phyloP scores from a whole-genome alignment of 2,888 invertebrate genomes.

The Cheilosia vernalis region DNA sequence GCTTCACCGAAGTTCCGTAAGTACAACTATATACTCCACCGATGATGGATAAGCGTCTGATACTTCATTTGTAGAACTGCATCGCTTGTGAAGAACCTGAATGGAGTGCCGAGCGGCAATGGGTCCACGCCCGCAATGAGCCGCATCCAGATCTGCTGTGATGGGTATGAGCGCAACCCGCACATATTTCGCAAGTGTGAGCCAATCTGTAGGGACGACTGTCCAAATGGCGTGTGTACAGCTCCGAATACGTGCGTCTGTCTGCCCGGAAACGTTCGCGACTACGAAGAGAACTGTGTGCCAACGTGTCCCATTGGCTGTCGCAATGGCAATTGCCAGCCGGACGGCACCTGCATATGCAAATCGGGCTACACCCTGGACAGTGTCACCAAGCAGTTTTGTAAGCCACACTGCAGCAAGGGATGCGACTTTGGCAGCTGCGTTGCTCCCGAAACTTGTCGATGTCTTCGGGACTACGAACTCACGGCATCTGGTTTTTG shows the following conservation, averaged over 20 bases:
- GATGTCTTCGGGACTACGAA: conserved; percentile 78
- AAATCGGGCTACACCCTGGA: conserved; percentile 82
- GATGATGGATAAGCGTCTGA: background rate
- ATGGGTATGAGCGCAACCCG: conserved; percentile 87
- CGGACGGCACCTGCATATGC: conserved; percentile 80
- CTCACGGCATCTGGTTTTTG: conserved; percentile 79
- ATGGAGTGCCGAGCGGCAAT: conserved; percentile 79
- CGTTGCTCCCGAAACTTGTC: conserved; percentile 80
- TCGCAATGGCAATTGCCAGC: conserved; percentile 84
- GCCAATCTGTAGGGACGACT: conserved; percentile 83
- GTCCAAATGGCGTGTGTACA: conserved; percentile 84
- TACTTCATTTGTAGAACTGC: conserved; percentile 78
- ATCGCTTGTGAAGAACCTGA: conserved; percentile 78
- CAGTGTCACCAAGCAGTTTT: conserved; percentile 79
- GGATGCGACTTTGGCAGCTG: conserved; percentile 80
- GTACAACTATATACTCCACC: conserved; percentile 69
- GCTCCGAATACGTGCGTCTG: conserved; percentile 84
- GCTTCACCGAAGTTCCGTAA: conserved; percentile 83
- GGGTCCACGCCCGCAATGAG: conserved; percentile 86
- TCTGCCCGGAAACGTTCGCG: conserved; percentile 82
- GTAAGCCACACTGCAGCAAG: conserved; percentile 80
- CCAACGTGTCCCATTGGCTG: conserved; percentile 89
- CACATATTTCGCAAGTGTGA: conserved; percentile 84
- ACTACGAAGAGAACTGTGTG: conserved; percentile 84
- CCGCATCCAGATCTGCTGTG: conserved; percentile 88